Conservation (phyloP, 2,113 vertebrate species). For the Bos javanicus region DNA sequence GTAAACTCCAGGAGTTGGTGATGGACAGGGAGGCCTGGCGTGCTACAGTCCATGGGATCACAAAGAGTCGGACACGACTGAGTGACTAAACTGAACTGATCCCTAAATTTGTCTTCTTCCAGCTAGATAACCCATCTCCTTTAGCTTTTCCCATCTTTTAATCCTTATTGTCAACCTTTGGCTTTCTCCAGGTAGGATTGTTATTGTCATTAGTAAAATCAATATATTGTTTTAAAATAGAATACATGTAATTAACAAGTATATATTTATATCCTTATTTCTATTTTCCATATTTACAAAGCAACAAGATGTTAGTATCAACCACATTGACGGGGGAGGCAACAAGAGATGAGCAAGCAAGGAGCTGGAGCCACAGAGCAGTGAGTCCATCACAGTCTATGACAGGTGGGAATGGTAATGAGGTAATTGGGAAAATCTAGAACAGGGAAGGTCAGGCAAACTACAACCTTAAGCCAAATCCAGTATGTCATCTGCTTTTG, state of each 20-base stretch:
- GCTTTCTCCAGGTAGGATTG: not conserved
- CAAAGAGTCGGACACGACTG: not conserved
- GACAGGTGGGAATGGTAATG: not conserved
- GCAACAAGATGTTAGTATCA: not conserved
- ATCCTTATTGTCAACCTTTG: not conserved
- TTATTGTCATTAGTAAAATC: not conserved
- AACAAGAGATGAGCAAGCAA: not conserved
- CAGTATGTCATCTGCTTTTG: not conserved
- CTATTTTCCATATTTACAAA: not conserved
- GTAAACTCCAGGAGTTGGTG: not conserved
- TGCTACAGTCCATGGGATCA: not conserved
- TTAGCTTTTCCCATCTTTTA: not conserved
- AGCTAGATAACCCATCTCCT: not conserved
- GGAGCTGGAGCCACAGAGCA: not conserved
- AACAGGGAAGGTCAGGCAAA: not conserved
- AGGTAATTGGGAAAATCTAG: not conserved
- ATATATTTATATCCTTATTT: not conserved
- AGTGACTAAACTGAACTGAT: not conserved
- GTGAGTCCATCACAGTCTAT: not conserved
- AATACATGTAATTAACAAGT: not conserved
- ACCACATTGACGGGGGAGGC: not conserved
- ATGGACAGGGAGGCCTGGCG: not conserved
- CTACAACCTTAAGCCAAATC: not conserved
- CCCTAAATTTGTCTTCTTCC: not conserved
- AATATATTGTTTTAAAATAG: not conserved